A percentile compares a stretch with the other conserved stretches of the same genome.
Conservation (phyloP, 2,888 invertebrate genomes). For the Eupithecia pulchellata region DNA sequence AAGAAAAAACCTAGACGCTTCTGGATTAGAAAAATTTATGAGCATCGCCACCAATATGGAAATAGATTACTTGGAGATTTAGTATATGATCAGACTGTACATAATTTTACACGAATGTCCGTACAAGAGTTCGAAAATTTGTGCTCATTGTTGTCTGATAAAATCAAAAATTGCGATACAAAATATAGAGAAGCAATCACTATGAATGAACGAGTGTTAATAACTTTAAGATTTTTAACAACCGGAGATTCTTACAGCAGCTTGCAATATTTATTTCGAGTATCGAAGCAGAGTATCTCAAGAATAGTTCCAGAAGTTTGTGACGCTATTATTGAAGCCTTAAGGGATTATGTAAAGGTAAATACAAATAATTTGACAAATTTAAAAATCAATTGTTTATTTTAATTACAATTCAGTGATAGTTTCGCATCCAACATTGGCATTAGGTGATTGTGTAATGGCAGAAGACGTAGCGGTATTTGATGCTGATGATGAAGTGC, state of each 20-base stretch:
- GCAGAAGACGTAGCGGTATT: slow-evolving; percentile 23
- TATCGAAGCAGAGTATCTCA: slow-evolving; percentile 23
- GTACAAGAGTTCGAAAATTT: slow-evolving; percentile 42
- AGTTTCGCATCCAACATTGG: slow-evolving; percentile 16
- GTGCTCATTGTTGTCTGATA: slow-evolving; percentile 41
- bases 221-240: slow-evolving; percentile 37
- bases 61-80: slow-evolving; percentile 39
- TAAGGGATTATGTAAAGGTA: slow-evolving; percentile 33
- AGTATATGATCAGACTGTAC: slow-evolving; percentile 25
- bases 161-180: slow-evolving; percentile 35
- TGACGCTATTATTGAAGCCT: slow-evolving; percentile 22
- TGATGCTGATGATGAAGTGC: slow-evolving; percentile 28
- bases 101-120: slow-evolving; percentile 37
- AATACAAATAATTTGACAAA: slow-evolving; percentile 24
- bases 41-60: slow-evolving; percentile 41
- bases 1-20: slow-evolving; percentile 44
- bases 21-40: slow-evolving; percentile 42
- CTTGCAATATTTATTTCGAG: slow-evolving; percentile 27
- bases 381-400: slow-evolving; percentile 19
- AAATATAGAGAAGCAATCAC: slow-evolving; percentile 31
- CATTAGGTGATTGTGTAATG: slow-evolving; percentile 19
- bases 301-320: slow-evolving; percentile 23
- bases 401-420: slow-evolving; percentile 21
- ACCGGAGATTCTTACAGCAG: slow-evolving; percentile 35
- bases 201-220: slow-evolving; percentile 27